phyloP scores from a whole-genome alignment of 2,113 vertebrate genomes.

The Mixornis gularis region DNA sequence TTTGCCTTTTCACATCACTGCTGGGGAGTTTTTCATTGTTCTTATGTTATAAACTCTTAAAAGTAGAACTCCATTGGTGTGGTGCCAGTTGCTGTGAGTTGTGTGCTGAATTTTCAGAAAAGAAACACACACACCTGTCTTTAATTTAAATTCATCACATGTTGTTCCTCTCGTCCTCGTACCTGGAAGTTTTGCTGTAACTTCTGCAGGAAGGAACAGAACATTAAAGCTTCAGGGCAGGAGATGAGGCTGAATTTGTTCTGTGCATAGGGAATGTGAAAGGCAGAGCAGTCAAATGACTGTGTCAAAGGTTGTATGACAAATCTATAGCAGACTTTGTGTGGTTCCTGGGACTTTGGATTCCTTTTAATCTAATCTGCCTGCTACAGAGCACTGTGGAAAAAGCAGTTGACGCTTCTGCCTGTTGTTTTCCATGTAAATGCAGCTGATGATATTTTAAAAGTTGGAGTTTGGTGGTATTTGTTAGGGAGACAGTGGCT shows the following conservation, averaged over 20 bases:
- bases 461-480: not conserved
- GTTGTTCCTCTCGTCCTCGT: not conserved
- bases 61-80: rapidly evolving
- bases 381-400: not conserved
- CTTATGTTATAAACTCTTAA: not conserved
- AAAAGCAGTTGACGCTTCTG: not conserved
- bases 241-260: not conserved
- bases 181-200: not conserved
- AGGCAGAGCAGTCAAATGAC: not conserved
- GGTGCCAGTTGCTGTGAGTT: not conserved
- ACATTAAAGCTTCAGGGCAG: rapidly evolving
- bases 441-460: not conserved
- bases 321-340: not conserved
- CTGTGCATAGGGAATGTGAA: not conserved
- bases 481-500: not conserved
- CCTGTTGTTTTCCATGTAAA: not conserved
- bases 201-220: not conserved
- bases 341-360: not conserved
- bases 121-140: rapidly evolving
- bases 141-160: not conserved
- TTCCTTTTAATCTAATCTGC: not conserved
- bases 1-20: not conserved
- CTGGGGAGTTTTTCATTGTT: not conserved
- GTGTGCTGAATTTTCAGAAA: not conserved
- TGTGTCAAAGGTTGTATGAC: not conserved